Evolutionary conservation across 2,888 invertebrate species (phyloP), one percentile per base, ranked within the genome.

Genomic region (Drosophila colorata): DNA sequence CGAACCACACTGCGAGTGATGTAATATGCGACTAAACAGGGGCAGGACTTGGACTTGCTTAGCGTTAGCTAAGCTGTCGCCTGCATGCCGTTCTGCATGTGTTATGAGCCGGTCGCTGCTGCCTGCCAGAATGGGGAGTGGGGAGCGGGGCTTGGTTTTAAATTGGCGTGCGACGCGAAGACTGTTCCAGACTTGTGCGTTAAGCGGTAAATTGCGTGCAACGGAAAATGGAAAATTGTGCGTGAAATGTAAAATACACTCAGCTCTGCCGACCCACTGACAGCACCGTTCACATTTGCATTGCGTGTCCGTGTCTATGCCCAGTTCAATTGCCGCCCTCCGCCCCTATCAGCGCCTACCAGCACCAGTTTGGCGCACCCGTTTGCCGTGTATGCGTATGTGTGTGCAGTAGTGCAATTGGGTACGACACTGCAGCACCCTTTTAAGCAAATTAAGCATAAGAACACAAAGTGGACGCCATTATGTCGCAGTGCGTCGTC

Each of bases 361-460:
- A 58, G 60, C 64, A 69, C 59, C 80, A 58, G 69, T 63, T 75
- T 67, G 75, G 57, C 80, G 58, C 80, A 46, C 66, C 74, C 51
- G n/a, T 52, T 16, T 7, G 43, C 35, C 23, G 13, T 28, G 43
- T 35, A 16, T 44, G 31, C n/a, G 44, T 48, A 33, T 48, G 49
- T 59, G 49, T 65, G 38, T 67, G 60, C 40, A 47, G 37, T 37
- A 48, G 46, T 77, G 78, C 78, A 74, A 46, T 60, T 57, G 40
- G 31, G 40, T 41, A 9, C 33, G 38, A 40, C 61, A 61, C 46
- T 75, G 72, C 69, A 67, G 68, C 80, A 71, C 67, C 87, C 88
- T 90, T 90, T 90, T 90, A 88, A 90, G 87, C 86, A 90, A 90
- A 90, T 90, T 90, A 89, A 89, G 86, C 90, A 90, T 89, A 89